Evolutionary conservation across 2,113 vertebrate genomes (phyloP), one percentile per base, ranked within the genome.

Genomic region (Galbula dea): DNA sequence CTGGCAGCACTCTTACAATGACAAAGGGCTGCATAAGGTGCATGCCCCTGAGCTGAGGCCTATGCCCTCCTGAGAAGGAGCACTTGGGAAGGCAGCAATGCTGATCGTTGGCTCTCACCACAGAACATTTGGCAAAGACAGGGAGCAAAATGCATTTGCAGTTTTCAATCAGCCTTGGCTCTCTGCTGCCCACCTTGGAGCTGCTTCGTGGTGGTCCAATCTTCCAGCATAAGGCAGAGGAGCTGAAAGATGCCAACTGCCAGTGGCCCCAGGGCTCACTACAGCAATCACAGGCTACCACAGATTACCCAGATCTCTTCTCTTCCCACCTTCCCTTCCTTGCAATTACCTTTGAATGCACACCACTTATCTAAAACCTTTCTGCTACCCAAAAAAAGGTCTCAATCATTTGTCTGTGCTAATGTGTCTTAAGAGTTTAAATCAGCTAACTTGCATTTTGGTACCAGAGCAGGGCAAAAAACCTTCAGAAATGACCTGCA

Each of bases 1-100:
- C 10, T 2, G 30, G 63, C 72, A 59, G 63, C 0, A 12, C 52
- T 54, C 17, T 2, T 4, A 11, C 46, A 19, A 2, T 8, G 15
- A 49, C 7, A 1, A 20, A 67, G 51, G 37, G 36, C 78, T 43
- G 48, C 3, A 7, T 4, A 55, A 81, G 46, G 32, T 22, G 15
- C 17, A 2, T 2, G 20, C 36, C 34, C 4, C 18, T 7, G 8
- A 52, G 78, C 54, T 15, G n/a, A 41, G 75, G 45, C 24, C 54
- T 37, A 4, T 3, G 7, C 30, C 61, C 29, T 76, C 45, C 29
- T 12, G 1, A 65, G 46, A 6, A 57, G 41, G 30, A 55, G 45
- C 16, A 37, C 9, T 6, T 2, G 0, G n/a, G 22, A 54, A 78
- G n/a, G 39, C 77, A 78, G 80, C 3, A 23, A 4, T 3, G 32